Evolutionary conservation across 1,140 invertebrate species (phyloP).

Genomic region (Caenorhabditis inopinata): DNA sequence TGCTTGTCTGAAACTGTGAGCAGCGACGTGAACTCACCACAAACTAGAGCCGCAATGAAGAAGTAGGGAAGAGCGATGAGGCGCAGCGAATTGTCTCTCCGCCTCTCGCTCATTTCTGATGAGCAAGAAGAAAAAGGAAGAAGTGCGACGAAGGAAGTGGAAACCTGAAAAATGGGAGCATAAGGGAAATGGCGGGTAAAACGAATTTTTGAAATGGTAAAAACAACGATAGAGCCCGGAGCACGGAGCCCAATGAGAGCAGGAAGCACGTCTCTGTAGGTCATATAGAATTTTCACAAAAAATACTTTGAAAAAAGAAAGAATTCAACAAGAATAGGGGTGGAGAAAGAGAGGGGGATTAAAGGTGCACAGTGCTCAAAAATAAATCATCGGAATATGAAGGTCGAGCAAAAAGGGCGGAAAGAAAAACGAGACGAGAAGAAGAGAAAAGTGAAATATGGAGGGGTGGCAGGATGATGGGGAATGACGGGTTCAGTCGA

Average conservation of each 20-base stretch:
- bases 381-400: not conserved
- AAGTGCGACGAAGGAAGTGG: no score
- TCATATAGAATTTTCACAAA: no score
- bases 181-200: not conserved
- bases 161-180: not conserved
- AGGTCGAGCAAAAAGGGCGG: no score
- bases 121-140: not conserved
- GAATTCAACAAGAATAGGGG: not conserved
- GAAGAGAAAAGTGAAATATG: no score
- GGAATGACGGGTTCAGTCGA: no score
- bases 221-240: no score
- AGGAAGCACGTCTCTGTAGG: conserved; percentile 15
- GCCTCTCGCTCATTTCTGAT: conserved; percentile 20
- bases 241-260: not conserved
- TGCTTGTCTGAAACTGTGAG: not conserved
- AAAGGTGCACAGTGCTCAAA: no score
- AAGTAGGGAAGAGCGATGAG: not conserved
- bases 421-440: no score
- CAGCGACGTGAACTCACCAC: not conserved
- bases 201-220: no score
- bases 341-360: no score
- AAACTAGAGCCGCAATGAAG: not conserved
- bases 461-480: no score
- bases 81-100: not conserved
- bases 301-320: no score